Evolutionary conservation across 2,113 vertebrate species (phyloP).

Genomic region (Rhizomys pruinosus): DNA sequence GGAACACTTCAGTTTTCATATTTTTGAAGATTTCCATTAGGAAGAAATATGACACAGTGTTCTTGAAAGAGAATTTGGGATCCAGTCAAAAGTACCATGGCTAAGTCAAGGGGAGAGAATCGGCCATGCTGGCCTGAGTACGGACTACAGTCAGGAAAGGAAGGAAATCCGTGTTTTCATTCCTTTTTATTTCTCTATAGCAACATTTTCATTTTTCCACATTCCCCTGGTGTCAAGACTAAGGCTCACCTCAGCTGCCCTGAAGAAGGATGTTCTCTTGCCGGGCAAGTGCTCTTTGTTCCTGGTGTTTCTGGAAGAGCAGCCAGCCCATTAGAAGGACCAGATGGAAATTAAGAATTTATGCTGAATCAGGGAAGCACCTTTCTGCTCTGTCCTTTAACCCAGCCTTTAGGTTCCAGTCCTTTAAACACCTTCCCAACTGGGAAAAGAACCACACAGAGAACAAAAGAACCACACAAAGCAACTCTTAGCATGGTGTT

Average conservation of each 20-base stretch:
- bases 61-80: not conserved
- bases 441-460: too few relatives aligned
- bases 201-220: not conserved
- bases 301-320: not conserved
- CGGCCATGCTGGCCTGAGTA: not conserved
- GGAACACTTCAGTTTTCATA: not conserved
- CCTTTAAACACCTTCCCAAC: not conserved
- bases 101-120: not conserved
- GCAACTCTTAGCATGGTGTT: conserved; percentile 17
- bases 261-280: not conserved
- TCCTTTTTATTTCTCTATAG: not conserved
- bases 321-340: not conserved
- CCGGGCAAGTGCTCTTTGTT: not conserved
- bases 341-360: not conserved
- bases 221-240: not conserved
- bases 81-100: not conserved
- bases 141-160: not conserved
- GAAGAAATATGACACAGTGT: not conserved
- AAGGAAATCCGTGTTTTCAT: not conserved
- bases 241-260: not conserved
- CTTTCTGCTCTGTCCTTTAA: not conserved
- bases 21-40: not conserved
- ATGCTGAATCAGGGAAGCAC: not conserved
- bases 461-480: not conserved
- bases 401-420: too few relatives aligned